Percentiles rank a stretch among this genome's conserved stretches.
These are phyloP conservation scores for honey bee (Apis mellifera) DNA, from an alignment of 1,140 invertebrate species.

Conservation along the genomic window DNA sequence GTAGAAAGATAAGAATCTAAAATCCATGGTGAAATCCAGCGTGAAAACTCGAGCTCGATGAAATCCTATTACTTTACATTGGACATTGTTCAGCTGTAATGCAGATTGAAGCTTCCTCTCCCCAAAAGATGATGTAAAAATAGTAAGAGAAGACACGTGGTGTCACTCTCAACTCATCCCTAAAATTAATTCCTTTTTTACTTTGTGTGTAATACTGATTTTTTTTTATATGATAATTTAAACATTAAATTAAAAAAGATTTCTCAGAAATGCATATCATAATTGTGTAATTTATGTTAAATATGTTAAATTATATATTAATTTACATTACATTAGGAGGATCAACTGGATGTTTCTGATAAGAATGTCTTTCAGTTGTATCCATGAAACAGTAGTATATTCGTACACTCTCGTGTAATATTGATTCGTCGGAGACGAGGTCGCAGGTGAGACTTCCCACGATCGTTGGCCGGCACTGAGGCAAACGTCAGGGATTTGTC, in stretches of 20 bases:
- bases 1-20: constrained; percentile 55
- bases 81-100: constrained; percentile 1
- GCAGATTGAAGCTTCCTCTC: constrained; percentile 11
- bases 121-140: not conserved
- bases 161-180: not conserved
- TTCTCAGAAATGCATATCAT: no score
- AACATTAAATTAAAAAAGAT: not conserved
- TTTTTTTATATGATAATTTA: not conserved
- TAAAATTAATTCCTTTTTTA: not conserved
- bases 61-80: constrained; percentile 65
- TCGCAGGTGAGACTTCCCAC: constrained; percentile 74
- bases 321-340: not conserved
- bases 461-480: constrained; percentile 56
- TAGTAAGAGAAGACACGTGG: not conserved
- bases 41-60: constrained; percentile 62
- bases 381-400: constrained; percentile 34
- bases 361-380: constrained; percentile 43
- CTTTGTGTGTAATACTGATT: not conserved
- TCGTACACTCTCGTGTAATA: constrained; percentile 65
- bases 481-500: constrained; percentile 50
- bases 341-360: not conserved
- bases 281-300: no score
- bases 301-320: not conserved
- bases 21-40: constrained; percentile 65
- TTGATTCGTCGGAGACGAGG: constrained; percentile 72